phyloP scores from a whole-genome alignment of 2,797 vertebrate species.

The Pipistrellus pygmaeus region DNA sequence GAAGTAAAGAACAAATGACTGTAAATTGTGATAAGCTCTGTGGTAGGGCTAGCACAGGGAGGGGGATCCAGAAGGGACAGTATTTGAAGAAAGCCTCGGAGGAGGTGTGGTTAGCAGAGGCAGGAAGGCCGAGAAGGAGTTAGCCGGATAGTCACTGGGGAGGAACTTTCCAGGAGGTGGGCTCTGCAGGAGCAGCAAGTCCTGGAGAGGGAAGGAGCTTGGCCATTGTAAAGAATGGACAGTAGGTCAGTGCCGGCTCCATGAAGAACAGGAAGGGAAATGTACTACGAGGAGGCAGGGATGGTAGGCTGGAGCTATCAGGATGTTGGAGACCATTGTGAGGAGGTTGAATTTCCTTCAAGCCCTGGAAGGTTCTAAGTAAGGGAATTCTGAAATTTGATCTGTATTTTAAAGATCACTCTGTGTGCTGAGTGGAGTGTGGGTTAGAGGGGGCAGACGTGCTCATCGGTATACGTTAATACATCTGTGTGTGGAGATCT shows the following conservation, averaged over 20 bases:
- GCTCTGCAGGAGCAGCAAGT: not conserved
- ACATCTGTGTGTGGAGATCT: not conserved
- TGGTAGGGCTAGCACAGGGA: not conserved
- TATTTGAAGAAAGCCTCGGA: not conserved
- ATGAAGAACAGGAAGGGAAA: not conserved
- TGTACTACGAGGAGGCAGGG: rapidly evolving
- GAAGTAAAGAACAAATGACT: not conserved
- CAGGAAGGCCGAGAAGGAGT: not conserved
- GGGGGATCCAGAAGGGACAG: not conserved
- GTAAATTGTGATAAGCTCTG: not conserved
- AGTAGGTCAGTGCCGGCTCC: not conserved
- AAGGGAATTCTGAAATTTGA: not conserved
- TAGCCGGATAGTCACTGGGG: too few species aligned
- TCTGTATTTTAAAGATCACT: not conserved
- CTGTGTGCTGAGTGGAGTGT: not conserved
- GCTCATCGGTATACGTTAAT: too few species aligned
- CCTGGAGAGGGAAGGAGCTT: not conserved
- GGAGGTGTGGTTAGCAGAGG: not conserved
- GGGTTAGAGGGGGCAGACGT: not conserved
- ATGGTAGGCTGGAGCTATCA: not conserved
- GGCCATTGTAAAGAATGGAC: not conserved
- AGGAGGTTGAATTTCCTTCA: not conserved
- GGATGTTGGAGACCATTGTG: not conserved
- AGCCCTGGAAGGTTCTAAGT: not conserved
- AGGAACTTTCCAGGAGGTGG: not conserved